These are phyloP conservation scores for Anagrus nilaparvatae DNA, from an alignment of 1,140 invertebrate genomes.

Conservation along the genomic window DNA sequence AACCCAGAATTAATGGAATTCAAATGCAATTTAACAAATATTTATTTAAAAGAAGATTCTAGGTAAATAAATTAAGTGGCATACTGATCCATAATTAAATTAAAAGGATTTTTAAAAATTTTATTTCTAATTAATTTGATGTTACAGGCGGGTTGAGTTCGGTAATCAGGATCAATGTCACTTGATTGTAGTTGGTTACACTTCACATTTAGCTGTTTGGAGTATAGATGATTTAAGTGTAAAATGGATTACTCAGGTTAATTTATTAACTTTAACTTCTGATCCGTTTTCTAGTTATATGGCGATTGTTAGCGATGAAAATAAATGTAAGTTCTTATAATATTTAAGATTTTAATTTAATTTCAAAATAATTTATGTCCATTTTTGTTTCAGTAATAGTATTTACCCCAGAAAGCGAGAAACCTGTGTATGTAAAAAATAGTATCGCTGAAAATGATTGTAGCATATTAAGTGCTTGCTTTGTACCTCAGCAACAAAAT, in stretches of 20 bases:
- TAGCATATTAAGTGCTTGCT: conserved; percentile 39
- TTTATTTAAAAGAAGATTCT: conserved; percentile 5
- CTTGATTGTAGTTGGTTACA: conserved; percentile 50
- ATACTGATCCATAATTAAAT: not conserved
- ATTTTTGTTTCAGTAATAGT: conserved; percentile 44
- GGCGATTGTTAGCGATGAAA: conserved; percentile 52
- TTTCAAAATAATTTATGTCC: too few relatives aligned
- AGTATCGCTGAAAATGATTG: conserved; percentile 37
- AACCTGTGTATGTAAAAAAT: conserved; percentile 42
- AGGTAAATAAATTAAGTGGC: not conserved
- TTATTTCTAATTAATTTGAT: too few relatives aligned
- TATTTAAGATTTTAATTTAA: too few relatives aligned
- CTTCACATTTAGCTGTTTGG: conserved; percentile 54
- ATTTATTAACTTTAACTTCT: conserved; percentile 40
- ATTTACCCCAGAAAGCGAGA: conserved; percentile 47
- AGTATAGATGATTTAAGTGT: conserved; percentile 57
- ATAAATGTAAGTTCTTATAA: conserved; percentile 46
- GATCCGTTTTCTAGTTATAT: conserved; percentile 55
- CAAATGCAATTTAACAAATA: conserved; percentile 39
- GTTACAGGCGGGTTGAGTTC: too few relatives aligned
- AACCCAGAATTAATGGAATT: conserved; percentile 45
- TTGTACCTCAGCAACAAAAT: conserved; percentile 42
- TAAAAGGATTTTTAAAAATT: too few relatives aligned
- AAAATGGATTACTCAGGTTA: conserved; percentile 48
- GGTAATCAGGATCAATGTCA: conserved; percentile 54